These are phyloP conservation scores for Sturnira hondurensis DNA, from an alignment of 2,113 vertebrate species.

Conservation along the genomic window DNA sequence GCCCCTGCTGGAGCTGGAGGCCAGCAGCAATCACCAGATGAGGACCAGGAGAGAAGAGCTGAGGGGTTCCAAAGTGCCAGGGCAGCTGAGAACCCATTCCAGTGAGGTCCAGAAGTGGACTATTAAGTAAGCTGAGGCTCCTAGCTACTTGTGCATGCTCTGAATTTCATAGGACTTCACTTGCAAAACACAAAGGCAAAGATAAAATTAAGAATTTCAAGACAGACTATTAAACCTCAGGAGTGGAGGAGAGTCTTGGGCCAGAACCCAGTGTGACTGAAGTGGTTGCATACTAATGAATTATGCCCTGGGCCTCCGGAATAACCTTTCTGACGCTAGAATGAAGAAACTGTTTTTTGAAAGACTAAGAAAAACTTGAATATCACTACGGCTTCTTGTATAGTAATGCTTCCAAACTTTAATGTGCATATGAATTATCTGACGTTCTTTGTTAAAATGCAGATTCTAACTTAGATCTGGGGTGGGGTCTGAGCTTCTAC, in stretches of 20 bases:
- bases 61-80: background rate
- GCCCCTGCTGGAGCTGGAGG: background rate
- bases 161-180: background rate
- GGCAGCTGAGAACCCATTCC: background rate
- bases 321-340: background rate
- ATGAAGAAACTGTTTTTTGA: background rate
- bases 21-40: background rate
- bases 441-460: slow-evolving; percentile 6
- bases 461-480: slow-evolving; percentile 24
- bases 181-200: background rate
- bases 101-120: background rate
- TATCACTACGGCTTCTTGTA: slow-evolving; percentile 6
- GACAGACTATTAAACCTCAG: background rate
- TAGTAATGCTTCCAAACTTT: background rate
- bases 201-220: background rate
- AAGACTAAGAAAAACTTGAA: background rate
- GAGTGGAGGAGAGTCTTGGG: background rate
- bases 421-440: background rate
- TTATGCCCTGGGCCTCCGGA: background rate
- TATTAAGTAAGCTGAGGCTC: background rate
- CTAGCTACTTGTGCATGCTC: background rate
- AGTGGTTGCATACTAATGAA: background rate
- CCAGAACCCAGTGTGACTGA: background rate
- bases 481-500: background rate
- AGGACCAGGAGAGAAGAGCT: background rate